A percentile compares a stretch with the other conserved stretches of the same genome.
phyloP scores from a whole-genome alignment of 2,888 invertebrate genomes.

The Ophion slaviceki region DNA sequence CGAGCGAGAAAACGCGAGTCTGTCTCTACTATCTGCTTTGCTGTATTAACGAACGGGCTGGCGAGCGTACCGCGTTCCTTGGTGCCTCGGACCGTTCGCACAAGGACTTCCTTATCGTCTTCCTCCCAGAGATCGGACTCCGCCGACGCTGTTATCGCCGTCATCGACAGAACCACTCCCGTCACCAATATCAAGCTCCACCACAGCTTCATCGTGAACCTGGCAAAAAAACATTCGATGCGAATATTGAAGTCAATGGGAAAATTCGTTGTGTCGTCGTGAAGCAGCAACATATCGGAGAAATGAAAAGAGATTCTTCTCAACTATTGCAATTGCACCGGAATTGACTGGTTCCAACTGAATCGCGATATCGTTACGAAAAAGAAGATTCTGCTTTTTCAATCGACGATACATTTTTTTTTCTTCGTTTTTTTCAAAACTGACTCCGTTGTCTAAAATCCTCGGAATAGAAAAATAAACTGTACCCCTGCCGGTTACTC shows the following conservation, averaged over 20 bases:
- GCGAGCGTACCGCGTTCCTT: conserved; percentile 87
- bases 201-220: conserved; percentile 81
- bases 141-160: conserved; percentile 85
- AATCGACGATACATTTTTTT: too few relatives aligned
- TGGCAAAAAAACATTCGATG: conserved; percentile 28
- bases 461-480: too few relatives aligned
- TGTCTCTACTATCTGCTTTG: not conserved
- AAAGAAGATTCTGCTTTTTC: too few relatives aligned
- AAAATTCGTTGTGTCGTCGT: not conserved
- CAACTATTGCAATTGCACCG: too few relatives aligned
- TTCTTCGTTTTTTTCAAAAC: too few relatives aligned
- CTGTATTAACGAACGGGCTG: not conserved
- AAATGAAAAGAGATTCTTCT: not conserved
- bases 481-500: too few relatives aligned
- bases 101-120: conserved; percentile 91
- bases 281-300: not conserved
- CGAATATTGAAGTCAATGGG: not conserved
- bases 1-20: not conserved
- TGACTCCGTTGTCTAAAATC: too few relatives aligned
- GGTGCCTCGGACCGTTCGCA: conserved; percentile 92
- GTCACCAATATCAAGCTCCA: conserved; percentile 80
- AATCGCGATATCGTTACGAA: too few relatives aligned
- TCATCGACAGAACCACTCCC: conserved; percentile 85
- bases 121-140: conserved; percentile 90
- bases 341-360: too few relatives aligned